Evolutionary conservation across 2,797 vertebrate species (phyloP), one percentile per base, ranked within the genome.

Genomic region (Acanthurus leucopareius): DNA sequence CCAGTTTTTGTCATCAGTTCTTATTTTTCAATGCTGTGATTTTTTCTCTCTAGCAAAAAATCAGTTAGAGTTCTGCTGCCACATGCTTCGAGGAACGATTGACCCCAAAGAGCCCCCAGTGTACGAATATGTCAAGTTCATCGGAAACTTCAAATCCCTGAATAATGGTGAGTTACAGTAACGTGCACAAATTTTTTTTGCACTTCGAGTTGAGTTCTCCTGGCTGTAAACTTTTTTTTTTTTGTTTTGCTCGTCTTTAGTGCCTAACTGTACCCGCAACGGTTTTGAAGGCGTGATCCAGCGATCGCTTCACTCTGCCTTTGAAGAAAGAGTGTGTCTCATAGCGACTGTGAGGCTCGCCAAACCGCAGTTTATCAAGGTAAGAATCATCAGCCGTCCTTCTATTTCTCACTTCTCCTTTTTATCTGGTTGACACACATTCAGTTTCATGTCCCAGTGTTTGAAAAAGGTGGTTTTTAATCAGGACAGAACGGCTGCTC

Each of bases 291-390:
- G 96, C 77, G 96, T 98, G 73, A 95, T 99, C 85, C 98, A 99
- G 84, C 94, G 96, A 60, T 96, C 97, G 0, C 95, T 98, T 20
- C 95, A 96, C 65, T 95, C 97, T 69, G 95, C 96, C 0, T 98
- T 97, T 57, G 97, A 98, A 84, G 97, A 99, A 88, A 96, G 97
- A 90, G 94, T 99, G 92, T 99, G 98, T 94, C 98, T 99, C 84
- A 97, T 99, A 85, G 97, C 98, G 86, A 99, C 98, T n/a, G 97
- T 99, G 69, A 95, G 97, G 44, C 94, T 99, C 86, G 96, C 97
- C 91, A 99, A 97, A 89, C 98, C 98, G 78, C 98, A 99, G 25
- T 99, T 99, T 87, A 98, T 99, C 86, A 99, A 99, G 97, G 98
- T 98, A 91, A 63, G 84, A 61, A 7, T 58, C 25, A 49, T 51